phyloP scores from a whole-genome alignment of 2,888 invertebrate genomes.

The Megastigmus dorsalis region DNA sequence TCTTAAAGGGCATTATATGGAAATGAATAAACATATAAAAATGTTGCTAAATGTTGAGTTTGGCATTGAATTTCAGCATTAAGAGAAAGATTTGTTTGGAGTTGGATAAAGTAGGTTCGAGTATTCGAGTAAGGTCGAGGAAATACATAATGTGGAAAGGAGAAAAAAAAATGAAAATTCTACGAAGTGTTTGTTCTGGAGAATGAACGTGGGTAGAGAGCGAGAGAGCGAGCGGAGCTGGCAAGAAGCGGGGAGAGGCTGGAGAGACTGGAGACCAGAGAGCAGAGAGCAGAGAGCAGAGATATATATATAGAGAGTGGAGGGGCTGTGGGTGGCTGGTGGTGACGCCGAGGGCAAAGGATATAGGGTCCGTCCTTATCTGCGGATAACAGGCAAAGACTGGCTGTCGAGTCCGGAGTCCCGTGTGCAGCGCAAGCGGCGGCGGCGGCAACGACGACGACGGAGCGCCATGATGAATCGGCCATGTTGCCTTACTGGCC shows the following conservation, averaged over 20 bases:
- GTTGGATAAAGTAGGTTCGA: too few relatives aligned
- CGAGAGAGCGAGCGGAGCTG: not conserved
- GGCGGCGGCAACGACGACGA: too few relatives aligned
- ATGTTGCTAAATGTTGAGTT: too few relatives aligned
- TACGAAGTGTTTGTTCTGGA: slow-evolving; percentile 24
- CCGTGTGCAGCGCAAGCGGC: too few relatives aligned
- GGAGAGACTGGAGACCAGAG: not conserved
- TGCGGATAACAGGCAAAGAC: slow-evolving; percentile 67
- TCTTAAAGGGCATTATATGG: too few relatives aligned
- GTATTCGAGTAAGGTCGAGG: not conserved
- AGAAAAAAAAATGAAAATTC: slow-evolving; percentile 26
- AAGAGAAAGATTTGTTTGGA: too few relatives aligned
- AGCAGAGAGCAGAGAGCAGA: not conserved
- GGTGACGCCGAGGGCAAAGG: slow-evolving; percentile 49
- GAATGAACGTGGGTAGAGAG: not conserved
- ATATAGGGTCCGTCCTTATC: slow-evolving; percentile 73
- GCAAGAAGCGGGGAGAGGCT: not conserved
- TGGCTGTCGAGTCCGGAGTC: too few relatives aligned
- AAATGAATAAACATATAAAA: too few relatives aligned
- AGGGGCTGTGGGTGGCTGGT: not conserved
- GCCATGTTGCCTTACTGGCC: slow-evolving; percentile 68
- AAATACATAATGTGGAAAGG: not conserved
- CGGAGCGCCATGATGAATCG: slow-evolving; percentile 72
- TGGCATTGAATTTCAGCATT: too few relatives aligned
- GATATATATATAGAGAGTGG: too few relatives aligned